phyloP scores from a whole-genome alignment of 2,888 invertebrate species.

The Polyommatus icarus region DNA sequence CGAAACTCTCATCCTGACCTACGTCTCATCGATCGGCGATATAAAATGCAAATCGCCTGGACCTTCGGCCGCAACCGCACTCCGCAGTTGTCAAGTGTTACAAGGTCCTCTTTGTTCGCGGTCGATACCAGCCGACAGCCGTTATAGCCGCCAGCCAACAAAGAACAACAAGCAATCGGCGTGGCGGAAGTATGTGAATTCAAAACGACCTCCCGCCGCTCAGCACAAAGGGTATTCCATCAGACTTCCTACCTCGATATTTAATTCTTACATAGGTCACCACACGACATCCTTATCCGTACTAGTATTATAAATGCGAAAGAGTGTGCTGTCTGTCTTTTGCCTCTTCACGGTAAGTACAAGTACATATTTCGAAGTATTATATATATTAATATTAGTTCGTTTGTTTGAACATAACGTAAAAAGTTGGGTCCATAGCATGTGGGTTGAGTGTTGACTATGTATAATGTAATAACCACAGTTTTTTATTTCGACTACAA shows the following conservation, averaged over 20 bases:
- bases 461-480: not conserved
- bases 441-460: not conserved
- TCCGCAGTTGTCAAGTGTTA: slow-evolving; percentile 34
- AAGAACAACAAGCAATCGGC: slow-evolving; percentile 11
- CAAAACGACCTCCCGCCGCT: not conserved
- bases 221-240: not conserved
- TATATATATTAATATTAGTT: too few species aligned
- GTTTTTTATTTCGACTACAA: not conserved
- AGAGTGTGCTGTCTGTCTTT: too few species aligned
- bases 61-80: slow-evolving; percentile 21
- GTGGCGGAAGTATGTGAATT: slow-evolving; percentile 8
- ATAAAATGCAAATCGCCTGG: slow-evolving; percentile 12
- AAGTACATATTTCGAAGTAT: too few species aligned
- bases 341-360: too few species aligned
- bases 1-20: not conserved
- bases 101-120: slow-evolving; percentile 34
- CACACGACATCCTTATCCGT: not conserved
- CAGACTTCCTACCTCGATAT: not conserved
- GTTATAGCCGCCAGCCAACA: not conserved
- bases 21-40: not conserved
- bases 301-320: too few species aligned
- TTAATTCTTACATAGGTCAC: not conserved
- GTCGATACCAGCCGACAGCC: slow-evolving; percentile 3
- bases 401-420: too few species aligned
- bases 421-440: too few species aligned